Base-by-base conservation (phyloP, 2,797 vertebrate species). In the Mus caroli region DNA sequence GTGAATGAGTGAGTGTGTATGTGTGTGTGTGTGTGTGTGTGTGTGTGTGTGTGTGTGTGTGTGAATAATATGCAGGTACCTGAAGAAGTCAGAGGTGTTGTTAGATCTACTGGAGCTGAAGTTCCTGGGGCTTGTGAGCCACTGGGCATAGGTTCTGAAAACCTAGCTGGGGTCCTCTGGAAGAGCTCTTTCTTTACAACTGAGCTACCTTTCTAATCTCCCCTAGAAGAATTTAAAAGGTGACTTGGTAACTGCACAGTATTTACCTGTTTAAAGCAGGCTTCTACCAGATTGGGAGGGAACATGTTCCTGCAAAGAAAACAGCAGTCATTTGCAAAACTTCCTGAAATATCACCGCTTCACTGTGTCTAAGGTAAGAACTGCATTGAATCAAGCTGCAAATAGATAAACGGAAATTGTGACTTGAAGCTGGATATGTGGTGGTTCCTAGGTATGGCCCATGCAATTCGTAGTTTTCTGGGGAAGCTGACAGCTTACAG, bases 211-310 rank as follows among this genome's bases (percentile, higher is more conserved):
- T 69, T 52, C 20, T 46, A 69, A n/a, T 56, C 11, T 11, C 12
- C 12, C 71, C 52, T 37, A 93, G 40, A 88, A 20, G 78, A 95
- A 46, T 91, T 94, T 90, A 69, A 76, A 82, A 85, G 88, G 17
- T 26, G 71, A 94, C 69, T 78, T 88, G 84, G 26, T 85, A 37
- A 77, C 34, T 52, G 3, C n/a, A 50, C 76, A 73, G 12, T 7
- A 69, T 98, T 98, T 98, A 99, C 99, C 99, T 99, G 99, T 98
- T 99, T 99, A 96, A 99, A 99, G 98, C 99, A 99, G 93, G 99
- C 99, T 98, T 99, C 99, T 90, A 99, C 99, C 98, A 99, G 97
- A 98, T 99, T 99, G 89, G 99, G 99, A 98, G 99, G 99, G 98
- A 99, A 99, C 99, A 99, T 99, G 90, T 99, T 99, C 98, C 99